A percentile compares a stretch with the other conserved stretches of the same genome.
Conservation (phyloP, 2,113 vertebrate species). For the Kryptolebias marmoratus region DNA sequence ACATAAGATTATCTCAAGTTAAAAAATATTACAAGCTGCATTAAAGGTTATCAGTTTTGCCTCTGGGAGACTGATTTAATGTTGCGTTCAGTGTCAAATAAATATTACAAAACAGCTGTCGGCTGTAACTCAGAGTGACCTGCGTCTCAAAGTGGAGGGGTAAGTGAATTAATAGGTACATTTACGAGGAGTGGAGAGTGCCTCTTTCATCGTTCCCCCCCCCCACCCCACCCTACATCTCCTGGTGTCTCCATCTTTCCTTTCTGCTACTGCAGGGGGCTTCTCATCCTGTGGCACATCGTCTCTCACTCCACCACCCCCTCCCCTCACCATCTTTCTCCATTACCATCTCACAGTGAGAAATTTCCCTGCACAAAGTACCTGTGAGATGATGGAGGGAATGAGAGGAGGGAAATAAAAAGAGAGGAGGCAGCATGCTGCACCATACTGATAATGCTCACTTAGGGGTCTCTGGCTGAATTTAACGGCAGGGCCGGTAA, state of each 20-base stretch:
- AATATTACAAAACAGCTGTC: conserved; percentile 56
- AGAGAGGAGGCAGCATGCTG: conserved; percentile 67
- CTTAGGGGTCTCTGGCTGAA: conserved; percentile 75
- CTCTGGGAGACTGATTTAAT: conserved; percentile 63
- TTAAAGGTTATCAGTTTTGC: conserved; percentile 72
- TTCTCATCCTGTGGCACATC: conserved; percentile 45
- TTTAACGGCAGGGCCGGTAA: conserved; percentile 76
- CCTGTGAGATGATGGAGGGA: not conserved
- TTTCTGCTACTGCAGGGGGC: conserved; percentile 42
- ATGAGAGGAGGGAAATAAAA: conserved; percentile 10
- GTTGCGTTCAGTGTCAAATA: conserved; percentile 72
- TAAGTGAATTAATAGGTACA: conserved; percentile 62
- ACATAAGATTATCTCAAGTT: conserved; percentile 64
- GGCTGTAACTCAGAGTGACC: conserved; percentile 65
- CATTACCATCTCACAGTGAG: conserved; percentile 58
- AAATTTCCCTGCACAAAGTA: conserved; percentile 62
- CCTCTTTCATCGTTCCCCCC: conserved; percentile 9
- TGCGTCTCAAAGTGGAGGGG: conserved; percentile 49
- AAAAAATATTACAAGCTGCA: conserved; percentile 61
- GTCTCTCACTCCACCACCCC: conserved; percentile 49
- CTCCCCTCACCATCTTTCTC: conserved; percentile 48
- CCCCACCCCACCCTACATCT: conserved; percentile 17
- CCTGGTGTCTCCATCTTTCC: conserved; percentile 39
- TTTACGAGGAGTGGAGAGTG: conserved; percentile 30
- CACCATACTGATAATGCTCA: conserved; percentile 74